Evolutionary conservation across 2,113 vertebrate species (phyloP), one percentile per base, ranked within the genome.

Genomic region (Cairina moschata): DNA sequence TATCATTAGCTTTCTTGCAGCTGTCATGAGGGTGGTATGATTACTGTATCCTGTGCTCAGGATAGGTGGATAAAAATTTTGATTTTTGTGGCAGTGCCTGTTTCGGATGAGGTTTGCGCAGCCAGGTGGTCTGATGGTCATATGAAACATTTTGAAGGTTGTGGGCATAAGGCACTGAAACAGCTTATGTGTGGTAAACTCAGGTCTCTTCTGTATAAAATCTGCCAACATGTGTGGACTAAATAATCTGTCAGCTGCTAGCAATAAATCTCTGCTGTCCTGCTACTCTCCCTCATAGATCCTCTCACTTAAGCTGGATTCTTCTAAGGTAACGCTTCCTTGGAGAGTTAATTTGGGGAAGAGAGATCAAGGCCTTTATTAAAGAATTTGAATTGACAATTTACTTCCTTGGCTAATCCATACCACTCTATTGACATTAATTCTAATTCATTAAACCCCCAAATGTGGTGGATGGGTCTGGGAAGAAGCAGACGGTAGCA

Each of bases 261-360:
- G 79, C 65, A 81, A 34, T 86, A 81, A 90, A 86, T 95, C 82
- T 96, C 42, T 86, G 68, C 46, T 38, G 28, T 94, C 42, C 29
- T 56, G n/a, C 69, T 83, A 50, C 58, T 87, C 42, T 82, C 32
- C 38, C 81, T 59, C 1, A 1, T 62, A 40, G 42, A 52, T 93
- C 12, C 28, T 90, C 50, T 96, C 0, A 1, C 60, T 22, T 63
- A 71, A 90, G 15, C 44, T 65, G 66, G 9, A 20, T 83, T 91
- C 58, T 68, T 75, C 67, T 77, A 26, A 59, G 46, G 36, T 92
- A 67, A n/a, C 10, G 0, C 9, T 86, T 80, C 23, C 4, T 91
- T 83, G 74, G 36, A 65, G 56, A 58, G 42, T 76, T 56, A 60
- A 72, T 76, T 29, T 65, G 29, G 60, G 34, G 12, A 76, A 87